Percentiles rank a stretch among this genome's conserved stretches.
Conservation (phyloP, 2,888 invertebrate species). For the Zaprionus obscuricornis region DNA sequence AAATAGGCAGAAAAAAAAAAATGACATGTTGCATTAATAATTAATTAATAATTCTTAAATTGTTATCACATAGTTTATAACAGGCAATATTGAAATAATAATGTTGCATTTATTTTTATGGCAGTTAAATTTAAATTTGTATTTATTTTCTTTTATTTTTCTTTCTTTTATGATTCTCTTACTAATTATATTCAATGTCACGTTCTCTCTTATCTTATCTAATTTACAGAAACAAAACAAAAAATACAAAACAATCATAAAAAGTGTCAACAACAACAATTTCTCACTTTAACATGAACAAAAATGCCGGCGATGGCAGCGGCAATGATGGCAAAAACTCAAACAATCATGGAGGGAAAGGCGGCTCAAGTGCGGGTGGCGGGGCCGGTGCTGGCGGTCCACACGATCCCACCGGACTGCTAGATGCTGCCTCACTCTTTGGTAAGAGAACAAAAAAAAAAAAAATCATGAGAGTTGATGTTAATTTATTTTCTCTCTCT, state of each 20-base stretch:
- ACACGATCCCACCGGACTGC: conserved; percentile 88
- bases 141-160: not conserved
- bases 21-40: no score
- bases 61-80: no score
- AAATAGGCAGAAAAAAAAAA: no score
- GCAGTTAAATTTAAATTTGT: no score
- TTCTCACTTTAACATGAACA: conserved; percentile 86
- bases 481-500: not conserved
- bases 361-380: conserved; percentile 83
- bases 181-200: no score
- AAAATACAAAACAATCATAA: conserved; percentile 4
- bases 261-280: conserved; percentile 10
- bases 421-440: conserved; percentile 92
- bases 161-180: not conserved
- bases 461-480: no score
- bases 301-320: conserved; percentile 89
- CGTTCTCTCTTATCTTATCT: conserved; percentile 19
- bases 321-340: conserved; percentile 82
- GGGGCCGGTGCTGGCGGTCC: conserved; percentile 72
- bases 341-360: conserved; percentile 79
- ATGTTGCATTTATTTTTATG: no score
- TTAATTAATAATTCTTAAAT: no score
- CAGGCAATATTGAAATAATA: no score
- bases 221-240: conserved; percentile 21
- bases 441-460: conserved; percentile 82